Percentiles rank a stretch among this genome's conserved stretches.
phyloP scores from a whole-genome alignment of 2,113 vertebrate species.

The human region DNA sequence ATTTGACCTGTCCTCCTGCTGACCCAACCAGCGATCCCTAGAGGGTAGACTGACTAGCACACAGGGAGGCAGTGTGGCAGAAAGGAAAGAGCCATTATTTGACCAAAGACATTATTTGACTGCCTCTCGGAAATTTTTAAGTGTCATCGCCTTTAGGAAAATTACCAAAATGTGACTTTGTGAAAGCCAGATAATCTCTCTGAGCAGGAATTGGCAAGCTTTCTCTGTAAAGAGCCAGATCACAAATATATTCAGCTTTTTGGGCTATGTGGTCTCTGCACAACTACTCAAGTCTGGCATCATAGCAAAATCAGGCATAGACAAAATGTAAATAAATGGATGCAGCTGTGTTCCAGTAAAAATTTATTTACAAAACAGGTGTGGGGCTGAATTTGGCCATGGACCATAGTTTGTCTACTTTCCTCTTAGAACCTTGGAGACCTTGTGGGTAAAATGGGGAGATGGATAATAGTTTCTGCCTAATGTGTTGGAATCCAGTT shows the following conservation, averaged over 20 bases:
- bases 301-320: neutral
- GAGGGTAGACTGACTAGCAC: neutral
- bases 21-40: neutral
- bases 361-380: conserved; percentile 10
- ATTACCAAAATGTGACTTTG: neutral
- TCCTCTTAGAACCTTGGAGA: neutral
- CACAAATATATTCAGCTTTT: neutral
- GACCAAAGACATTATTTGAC: neutral
- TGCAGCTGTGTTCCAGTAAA: neutral
- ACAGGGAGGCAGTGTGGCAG: neutral
- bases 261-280: neutral
- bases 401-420: neutral
- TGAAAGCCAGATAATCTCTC: neutral
- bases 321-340: neutral
- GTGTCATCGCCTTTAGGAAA: neutral
- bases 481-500: neutral
- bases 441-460: neutral
- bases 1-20: neutral
- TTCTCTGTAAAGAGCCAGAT: neutral
- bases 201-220: neutral
- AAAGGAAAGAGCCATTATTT: neutral
- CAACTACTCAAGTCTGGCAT: neutral
- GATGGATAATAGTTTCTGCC: neutral
- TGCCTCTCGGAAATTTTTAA: neutral
- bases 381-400: neutral